Base-by-base conservation (phyloP, 2,888 invertebrate species). In the Macrosoma leucophasiata region DNA sequence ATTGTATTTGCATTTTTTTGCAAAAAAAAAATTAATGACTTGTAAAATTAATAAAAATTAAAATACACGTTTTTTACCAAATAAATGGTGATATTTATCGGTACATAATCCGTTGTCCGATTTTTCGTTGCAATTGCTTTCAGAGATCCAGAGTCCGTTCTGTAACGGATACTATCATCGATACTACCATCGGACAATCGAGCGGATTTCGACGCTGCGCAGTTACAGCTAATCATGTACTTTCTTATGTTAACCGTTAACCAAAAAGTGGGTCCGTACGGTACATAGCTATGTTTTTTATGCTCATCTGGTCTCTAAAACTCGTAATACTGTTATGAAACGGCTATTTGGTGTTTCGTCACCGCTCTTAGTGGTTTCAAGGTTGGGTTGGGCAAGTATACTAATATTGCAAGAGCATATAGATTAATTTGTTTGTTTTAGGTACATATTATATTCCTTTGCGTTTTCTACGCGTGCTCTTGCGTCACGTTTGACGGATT, bases 241-340 rank as follows among this genome's bases (percentile, higher is more conserved):
- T 78, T 76, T 77, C 72, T 66, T 65, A 55, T 34, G 31, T 47
- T 35, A 39, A 61, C 72, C 82, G 82, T 79, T 84, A 84, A 39
- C 68, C 73, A 52, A 77, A 81, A 81, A 68, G 68, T 75, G 75
- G 79, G 71, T 65, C 71, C 61, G 62, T 76, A 84, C 84, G 82
- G 82, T 82, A 84, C 64, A 57, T 44, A 43, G 39, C 56, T 63
- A 76, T 74, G 67, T 66, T 77, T 70, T 68, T 68, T 71, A 56
- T 68, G 59, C 63, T 66, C 75, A 73, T 74, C 73, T 53, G 50
- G 48, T 41, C 52, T 60, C 64, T 62, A 64, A 68, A 75, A 76
- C 75, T 59, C 51, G 77, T 76, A 73, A 70, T 77, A 76, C 77
- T 75, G 79, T 79, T 84, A 82, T 68, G 77, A 77, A 78, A 78